These are phyloP conservation scores for Caenorhabditis sulstoni DNA, from an alignment of 2,888 invertebrate genomes.

Conservation along the genomic window DNA sequence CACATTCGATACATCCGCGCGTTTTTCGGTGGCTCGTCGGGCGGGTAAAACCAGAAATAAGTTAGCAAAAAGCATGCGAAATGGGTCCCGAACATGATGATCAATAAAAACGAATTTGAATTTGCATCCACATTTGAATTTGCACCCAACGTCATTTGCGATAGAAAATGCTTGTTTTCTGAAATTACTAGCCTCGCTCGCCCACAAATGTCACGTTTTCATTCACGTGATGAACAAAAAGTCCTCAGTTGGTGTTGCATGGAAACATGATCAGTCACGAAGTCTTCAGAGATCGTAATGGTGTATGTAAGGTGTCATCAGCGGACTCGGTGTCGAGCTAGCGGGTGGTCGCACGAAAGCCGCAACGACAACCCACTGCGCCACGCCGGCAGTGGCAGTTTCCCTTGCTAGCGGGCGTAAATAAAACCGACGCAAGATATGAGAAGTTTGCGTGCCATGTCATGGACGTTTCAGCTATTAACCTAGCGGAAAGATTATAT, in stretches of 20 bases:
- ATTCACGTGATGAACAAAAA: neutral
- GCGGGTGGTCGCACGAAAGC: slow-evolving; percentile 6
- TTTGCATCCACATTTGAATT: too few relatives aligned
- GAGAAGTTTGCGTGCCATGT: neutral
- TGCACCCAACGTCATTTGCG: too few relatives aligned
- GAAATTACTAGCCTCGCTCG: too few relatives aligned
- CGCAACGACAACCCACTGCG: slow-evolving; percentile 15
- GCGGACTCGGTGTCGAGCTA: slow-evolving; percentile 25
- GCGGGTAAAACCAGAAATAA: slow-evolving; percentile 37
- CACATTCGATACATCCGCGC: slow-evolving; percentile 3
- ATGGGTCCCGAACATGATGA: slow-evolving; percentile 14
- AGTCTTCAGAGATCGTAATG: slow-evolving; percentile 61
- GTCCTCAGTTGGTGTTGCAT: slow-evolving; percentile 62
- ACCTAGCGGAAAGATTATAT: too few relatives aligned
- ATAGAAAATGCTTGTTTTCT: too few relatives aligned
- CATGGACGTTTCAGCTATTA: too few relatives aligned
- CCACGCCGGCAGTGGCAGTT: neutral
- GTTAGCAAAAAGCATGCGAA: slow-evolving; percentile 16
- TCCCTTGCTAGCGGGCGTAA: neutral
- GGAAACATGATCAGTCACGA: slow-evolving; percentile 53
- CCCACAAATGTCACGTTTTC: too few relatives aligned
- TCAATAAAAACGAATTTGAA: slow-evolving; percentile 7
- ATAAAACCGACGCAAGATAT: neutral
- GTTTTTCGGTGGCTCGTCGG: slow-evolving; percentile 26
- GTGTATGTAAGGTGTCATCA: slow-evolving; percentile 61